Conservation (phyloP, 1,140 invertebrate genomes). For the Drosophila tristis region DNA sequence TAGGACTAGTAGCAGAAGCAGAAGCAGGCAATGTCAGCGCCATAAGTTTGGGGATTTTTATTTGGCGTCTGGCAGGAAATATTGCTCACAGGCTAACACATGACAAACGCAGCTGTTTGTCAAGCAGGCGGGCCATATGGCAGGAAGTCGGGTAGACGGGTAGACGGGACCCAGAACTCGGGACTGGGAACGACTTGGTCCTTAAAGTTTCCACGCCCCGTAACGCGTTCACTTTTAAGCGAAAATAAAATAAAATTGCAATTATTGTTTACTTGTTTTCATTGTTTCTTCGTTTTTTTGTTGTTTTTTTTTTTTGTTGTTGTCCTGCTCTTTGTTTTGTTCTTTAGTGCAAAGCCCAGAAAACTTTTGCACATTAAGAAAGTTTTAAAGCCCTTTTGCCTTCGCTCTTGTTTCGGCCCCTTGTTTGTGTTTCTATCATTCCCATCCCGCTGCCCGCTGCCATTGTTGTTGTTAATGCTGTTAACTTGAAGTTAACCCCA, state of each 20-base stretch:
- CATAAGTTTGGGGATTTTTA: conserved; percentile 82
- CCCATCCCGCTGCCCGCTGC: conserved; percentile 9
- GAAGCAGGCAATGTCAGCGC: conserved; percentile 47
- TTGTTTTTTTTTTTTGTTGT: conserved; percentile 9
- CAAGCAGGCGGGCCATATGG: conserved; percentile 46
- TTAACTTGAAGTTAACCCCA: conserved; percentile 70
- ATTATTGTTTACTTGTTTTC: conserved; percentile 65
- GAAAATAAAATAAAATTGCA: conserved; percentile 56
- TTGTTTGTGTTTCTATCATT: conserved; percentile 48
- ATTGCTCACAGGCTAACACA: conserved; percentile 76
- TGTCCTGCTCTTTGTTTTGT: conserved; percentile 8
- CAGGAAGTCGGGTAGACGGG: conserved; percentile 7
- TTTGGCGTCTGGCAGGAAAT: conserved; percentile 75
- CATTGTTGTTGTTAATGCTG: conserved; percentile 63
- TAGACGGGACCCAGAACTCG: conserved; percentile 1
- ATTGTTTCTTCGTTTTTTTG: conserved; percentile 13
- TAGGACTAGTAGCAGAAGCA: conserved; percentile 19
- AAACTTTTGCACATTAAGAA: conserved; percentile 61
- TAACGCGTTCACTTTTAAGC: conserved; percentile 27
- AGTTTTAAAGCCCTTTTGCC: conserved; percentile 55
- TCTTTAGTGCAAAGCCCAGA: conserved; percentile 39
- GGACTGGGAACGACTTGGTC: conserved; percentile 16
- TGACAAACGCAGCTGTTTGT: conserved; percentile 81
- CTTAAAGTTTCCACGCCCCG: conserved; percentile 52
- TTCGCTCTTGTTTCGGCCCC: conserved; percentile 31